Base-by-base conservation (phyloP, 1,140 invertebrate species). In the Asobara japonica region DNA sequence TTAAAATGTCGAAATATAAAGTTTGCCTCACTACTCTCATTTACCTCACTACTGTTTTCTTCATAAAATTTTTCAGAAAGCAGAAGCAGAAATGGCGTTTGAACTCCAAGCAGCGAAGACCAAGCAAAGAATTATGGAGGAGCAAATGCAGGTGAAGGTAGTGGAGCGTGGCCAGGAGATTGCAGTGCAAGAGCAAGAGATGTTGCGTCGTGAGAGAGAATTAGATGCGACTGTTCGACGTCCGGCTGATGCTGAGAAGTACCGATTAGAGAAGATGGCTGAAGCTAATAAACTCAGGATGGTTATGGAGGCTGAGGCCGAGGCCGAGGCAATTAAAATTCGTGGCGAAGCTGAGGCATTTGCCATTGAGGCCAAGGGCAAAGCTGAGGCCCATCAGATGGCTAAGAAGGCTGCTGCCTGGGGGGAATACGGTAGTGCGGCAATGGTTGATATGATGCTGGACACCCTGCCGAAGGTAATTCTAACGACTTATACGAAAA, bases 401-500 rank as follows among this genome's bases (percentile, higher is more conserved):
- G 92, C 94, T 0, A 96, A 96, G 87, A 99, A 99, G 84, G 97
- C 97, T 8, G 96, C 97, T 78, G 97, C 97, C 22, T 98, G 94
- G 92, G 96, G 94, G 81, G 96, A 98, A 81, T 99, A 98, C 83
- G 95, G 96, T 76, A 96, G 95, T 74, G 97, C 97, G 60, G 97
- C 97, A 33, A 97, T 98, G 92, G 92, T 98, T 65, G 97, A 99
- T 80, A 98, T 99, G 97, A 93, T 98, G 80, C 90, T 99, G 20
- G 96, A 98, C 67, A 95, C 94, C n/a, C 86, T 99, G 80, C 97
- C 97, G 38, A 98, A 97, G 91, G 97, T 98, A 89, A 76, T 73
- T 51, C 30, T 33, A 11, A 31, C n/a, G n/a, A 48, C n/a, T 48
- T 13, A 48, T 1, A 1, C 6, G 5, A 48, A 61, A 1, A 30